Evolutionary conservation across 2,797 vertebrate genomes (phyloP).

Genomic region (Alosa sapidissima): DNA sequence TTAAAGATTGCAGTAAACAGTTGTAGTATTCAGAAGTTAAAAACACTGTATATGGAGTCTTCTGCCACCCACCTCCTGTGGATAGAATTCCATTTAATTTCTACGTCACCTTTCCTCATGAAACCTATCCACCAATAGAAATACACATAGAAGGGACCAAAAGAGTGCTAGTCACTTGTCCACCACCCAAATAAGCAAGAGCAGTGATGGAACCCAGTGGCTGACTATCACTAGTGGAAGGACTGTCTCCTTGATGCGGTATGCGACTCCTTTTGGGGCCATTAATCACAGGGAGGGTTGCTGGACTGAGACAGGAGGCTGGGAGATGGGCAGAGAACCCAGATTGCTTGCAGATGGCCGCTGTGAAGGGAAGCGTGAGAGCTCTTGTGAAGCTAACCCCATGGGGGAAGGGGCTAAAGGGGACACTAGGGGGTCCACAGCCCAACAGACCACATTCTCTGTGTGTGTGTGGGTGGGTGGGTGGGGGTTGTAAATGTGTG

Average conservation of each 20-base stretch:
- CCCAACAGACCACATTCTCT: constrained; percentile 48
- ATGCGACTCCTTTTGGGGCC: constrained; percentile 52
- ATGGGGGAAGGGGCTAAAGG: constrained; percentile 42
- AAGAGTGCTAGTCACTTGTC: not conserved
- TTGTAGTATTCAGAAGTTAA: too few species aligned
- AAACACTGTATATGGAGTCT: too few species aligned
- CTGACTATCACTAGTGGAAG: constrained; percentile 18
- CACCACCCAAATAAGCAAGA: not conserved
- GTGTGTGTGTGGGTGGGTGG: constrained; percentile 30
- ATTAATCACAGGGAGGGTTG: constrained; percentile 57
- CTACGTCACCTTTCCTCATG: not conserved
- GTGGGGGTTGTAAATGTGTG: constrained; percentile 24
- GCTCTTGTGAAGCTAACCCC: constrained; percentile 44
- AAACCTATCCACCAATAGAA: not conserved
- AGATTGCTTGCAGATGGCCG: constrained; percentile 78
- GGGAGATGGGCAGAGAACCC: constrained; percentile 63
- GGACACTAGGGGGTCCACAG: constrained; percentile 47
- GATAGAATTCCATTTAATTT: not conserved
- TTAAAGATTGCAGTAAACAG: too few species aligned
- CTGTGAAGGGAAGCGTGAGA: constrained; percentile 52
- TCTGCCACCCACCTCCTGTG: not conserved
- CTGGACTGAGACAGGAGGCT: constrained; percentile 45
- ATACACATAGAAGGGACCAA: too few species aligned
- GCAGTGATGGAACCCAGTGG: not conserved
- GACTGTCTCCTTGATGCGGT: constrained; percentile 41